phyloP scores from a whole-genome alignment of 1,140 invertebrate genomes.

The Meteorus sp. region DNA sequence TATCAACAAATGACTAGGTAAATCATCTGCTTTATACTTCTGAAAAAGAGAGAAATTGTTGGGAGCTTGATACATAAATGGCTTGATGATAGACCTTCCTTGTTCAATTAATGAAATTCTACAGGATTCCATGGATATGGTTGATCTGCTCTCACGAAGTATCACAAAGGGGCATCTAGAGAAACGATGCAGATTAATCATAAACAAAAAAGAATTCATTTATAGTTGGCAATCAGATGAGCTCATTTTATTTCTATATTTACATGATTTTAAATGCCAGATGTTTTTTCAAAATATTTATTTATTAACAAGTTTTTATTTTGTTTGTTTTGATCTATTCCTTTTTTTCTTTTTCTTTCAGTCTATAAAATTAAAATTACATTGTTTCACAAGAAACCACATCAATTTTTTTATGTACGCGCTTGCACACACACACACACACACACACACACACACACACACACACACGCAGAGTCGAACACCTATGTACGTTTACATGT shows the following conservation, averaged over 20 bases:
- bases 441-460: neutral
- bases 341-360: conserved; percentile 33
- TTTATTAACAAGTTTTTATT: too few relatives aligned
- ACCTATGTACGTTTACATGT: conserved; percentile 29
- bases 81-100: neutral
- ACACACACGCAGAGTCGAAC: neutral
- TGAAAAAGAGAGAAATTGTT: neutral
- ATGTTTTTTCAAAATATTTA: too few relatives aligned
- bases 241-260: too few relatives aligned
- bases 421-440: neutral
- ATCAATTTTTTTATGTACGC: too few relatives aligned
- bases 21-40: too few relatives aligned
- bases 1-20: too few relatives aligned
- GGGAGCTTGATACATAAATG: neutral
- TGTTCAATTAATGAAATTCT: too few relatives aligned
- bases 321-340: conserved; percentile 30
- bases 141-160: neutral
- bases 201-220: too few relatives aligned
- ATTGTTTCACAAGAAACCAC: too few relatives aligned
- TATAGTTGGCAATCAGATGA: too few relatives aligned
- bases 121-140: neutral
- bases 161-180: neutral
- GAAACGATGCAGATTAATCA: too few relatives aligned
- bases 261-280: too few relatives aligned
- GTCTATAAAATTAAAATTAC: conserved; percentile 45